These are phyloP conservation scores for Spizella passerina DNA, from an alignment of 2,797 vertebrate genomes.

Conservation along the genomic window DNA sequence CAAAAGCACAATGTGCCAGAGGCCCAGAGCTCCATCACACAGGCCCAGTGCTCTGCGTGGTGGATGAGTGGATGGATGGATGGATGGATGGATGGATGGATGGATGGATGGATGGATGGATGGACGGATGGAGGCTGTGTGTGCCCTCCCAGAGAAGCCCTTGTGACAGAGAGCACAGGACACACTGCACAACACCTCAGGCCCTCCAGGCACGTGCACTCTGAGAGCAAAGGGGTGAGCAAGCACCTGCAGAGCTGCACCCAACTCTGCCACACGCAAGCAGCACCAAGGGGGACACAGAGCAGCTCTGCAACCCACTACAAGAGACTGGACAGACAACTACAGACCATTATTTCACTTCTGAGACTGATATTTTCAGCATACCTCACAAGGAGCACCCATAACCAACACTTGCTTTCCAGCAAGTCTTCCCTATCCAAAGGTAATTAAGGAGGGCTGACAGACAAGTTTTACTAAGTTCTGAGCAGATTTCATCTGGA, in stretches of 20 bases:
- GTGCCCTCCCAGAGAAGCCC: neutral
- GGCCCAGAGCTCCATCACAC: neutral
- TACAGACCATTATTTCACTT: no score
- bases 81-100: neutral
- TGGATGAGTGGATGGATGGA: no score
- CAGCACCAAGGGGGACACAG: neutral
- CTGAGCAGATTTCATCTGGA: neutral
- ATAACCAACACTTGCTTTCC: no score
- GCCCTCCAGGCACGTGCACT: neutral
- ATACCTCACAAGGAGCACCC: no score
- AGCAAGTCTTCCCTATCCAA: neutral
- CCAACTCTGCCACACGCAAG: rapidly evolving
- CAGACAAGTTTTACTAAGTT: neutral
- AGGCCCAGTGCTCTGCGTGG: rapidly evolving
- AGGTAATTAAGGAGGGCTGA: neutral
- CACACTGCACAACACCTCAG: rapidly evolving
- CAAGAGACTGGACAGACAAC: neutral
- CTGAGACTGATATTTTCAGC: no score
- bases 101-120: neutral
- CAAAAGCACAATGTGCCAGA: neutral
- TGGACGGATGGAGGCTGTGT: no score
- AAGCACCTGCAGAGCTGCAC: neutral
- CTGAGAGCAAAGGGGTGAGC: neutral
- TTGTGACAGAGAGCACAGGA: neutral
- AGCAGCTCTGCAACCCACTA: neutral